Conservation (phyloP, 1,140 invertebrate species). For the Drosophila kanapiae region DNA sequence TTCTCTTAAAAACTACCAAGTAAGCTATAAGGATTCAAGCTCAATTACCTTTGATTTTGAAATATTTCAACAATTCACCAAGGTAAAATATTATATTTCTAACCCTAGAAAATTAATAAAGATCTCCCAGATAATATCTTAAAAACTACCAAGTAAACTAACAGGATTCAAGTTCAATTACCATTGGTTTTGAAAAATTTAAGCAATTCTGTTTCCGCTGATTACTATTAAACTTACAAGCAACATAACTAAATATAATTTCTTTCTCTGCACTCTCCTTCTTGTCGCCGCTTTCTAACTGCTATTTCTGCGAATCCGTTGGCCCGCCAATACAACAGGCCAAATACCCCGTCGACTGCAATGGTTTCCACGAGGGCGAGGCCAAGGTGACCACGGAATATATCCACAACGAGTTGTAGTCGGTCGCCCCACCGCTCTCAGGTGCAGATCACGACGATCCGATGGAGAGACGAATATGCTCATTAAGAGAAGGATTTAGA, state of each 20-base stretch:
- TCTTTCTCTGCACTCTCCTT: slow-evolving; percentile 1
- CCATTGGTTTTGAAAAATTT: background rate
- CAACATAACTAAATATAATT: background rate
- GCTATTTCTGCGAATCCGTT: slow-evolving; percentile 22
- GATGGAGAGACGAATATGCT: slow-evolving; percentile 39
- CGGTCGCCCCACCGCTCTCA: slow-evolving; percentile 16
- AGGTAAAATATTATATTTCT: too few relatives aligned
- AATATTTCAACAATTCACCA: background rate
- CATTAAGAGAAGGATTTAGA: slow-evolving; percentile 58
- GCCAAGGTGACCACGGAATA: slow-evolving; percentile 92
- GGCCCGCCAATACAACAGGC: slow-evolving; percentile 86
- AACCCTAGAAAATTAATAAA: too few relatives aligned
- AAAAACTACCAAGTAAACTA: too few relatives aligned
- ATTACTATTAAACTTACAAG: background rate
- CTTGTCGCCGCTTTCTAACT: slow-evolving; percentile 40
- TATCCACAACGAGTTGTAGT: slow-evolving; percentile 90
- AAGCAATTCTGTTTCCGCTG: too few relatives aligned
- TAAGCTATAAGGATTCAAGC: too few relatives aligned
- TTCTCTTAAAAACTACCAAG: too few relatives aligned
- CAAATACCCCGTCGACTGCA: slow-evolving; percentile 90
- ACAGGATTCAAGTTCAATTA: too few relatives aligned
- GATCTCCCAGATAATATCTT: too few relatives aligned
- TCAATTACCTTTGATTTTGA: background rate
- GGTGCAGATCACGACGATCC: background rate
- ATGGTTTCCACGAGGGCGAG: slow-evolving; percentile 92